These are phyloP conservation scores for Tenualosa ilisha DNA, from an alignment of 2,797 vertebrate species.

Conservation along the genomic window DNA sequence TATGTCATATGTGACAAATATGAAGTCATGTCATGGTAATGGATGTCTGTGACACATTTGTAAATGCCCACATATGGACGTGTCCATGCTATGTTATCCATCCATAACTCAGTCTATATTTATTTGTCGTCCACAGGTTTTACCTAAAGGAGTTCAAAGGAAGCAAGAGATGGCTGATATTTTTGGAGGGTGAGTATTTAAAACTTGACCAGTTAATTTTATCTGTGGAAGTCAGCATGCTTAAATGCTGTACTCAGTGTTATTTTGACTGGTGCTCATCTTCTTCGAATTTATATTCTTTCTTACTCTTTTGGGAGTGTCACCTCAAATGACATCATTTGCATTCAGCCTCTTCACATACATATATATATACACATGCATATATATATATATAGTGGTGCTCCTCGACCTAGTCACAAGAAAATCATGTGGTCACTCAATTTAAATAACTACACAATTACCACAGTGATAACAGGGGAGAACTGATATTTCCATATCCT, in stretches of 20 bases:
- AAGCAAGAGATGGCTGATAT: constrained; percentile 78
- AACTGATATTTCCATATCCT: neutral
- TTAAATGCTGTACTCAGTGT: constrained; percentile 56
- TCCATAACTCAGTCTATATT: constrained; percentile 47
- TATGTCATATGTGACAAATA: neutral
- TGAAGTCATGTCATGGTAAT: neutral
- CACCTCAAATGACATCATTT: constrained; percentile 5
- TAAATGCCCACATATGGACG: constrained; percentile 42
- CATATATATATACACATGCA: neutral
- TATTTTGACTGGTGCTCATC: constrained; percentile 67
- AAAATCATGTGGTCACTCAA: constrained; percentile 20
- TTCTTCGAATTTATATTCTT: constrained; percentile 53
- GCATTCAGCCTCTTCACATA: neutral
- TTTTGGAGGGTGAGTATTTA: constrained; percentile 81
- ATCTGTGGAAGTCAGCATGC: constrained; percentile 64
- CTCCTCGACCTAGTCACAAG: constrained; percentile 10
- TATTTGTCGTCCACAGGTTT: constrained; percentile 69
- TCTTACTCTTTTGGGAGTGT: constrained; percentile 48
- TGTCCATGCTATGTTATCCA: constrained; percentile 35
- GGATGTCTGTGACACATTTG: neutral
- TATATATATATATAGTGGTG: constrained; percentile 2
- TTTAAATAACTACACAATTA: neutral
- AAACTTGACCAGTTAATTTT: constrained; percentile 68
- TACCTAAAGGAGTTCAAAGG: constrained; percentile 79
- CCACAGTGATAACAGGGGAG: neutral